These are phyloP conservation scores for Ceyx melanurus DNA, from an alignment of 2,113 vertebrate genomes.

Conservation along the genomic window DNA sequence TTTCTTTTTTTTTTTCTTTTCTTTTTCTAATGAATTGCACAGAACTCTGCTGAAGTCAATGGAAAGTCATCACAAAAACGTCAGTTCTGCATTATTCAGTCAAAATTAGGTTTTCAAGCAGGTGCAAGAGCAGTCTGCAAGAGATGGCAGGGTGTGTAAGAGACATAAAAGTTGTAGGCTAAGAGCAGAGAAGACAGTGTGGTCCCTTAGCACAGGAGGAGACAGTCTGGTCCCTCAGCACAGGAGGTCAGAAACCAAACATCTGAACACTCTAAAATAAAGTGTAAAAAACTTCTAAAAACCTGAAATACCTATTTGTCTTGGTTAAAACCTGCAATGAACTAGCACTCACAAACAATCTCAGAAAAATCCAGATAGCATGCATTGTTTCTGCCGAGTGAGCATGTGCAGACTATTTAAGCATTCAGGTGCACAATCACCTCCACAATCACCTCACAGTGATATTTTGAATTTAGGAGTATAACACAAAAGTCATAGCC, in stretches of 20 bases:
- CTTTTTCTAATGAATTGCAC: not conserved
- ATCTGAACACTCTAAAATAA: not conserved
- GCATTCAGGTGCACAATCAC: fast-evolving
- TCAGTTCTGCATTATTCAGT: not conserved
- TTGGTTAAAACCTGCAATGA: not conserved
- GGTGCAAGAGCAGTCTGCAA: not conserved
- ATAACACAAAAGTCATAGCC: not conserved
- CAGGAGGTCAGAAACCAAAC: not conserved
- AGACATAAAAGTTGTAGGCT: not conserved
- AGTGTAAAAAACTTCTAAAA: not conserved
- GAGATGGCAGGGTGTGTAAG: not conserved
- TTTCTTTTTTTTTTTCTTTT: not conserved
- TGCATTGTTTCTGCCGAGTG: not conserved
- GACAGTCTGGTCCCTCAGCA: not conserved
- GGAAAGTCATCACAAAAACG: not conserved
- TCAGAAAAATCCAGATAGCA: not conserved
- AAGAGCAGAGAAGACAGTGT: not conserved
- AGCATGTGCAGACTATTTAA: not conserved
- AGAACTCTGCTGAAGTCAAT: not conserved
- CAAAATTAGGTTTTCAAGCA: not conserved
- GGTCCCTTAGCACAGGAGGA: not conserved
- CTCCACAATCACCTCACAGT: not conserved
- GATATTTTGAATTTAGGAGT: not conserved
- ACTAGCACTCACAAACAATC: not conserved
- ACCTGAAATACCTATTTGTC: not conserved